phyloP scores from a whole-genome alignment of 1,140 invertebrate genomes.

The Aphelenchoides fujianensis region DNA sequence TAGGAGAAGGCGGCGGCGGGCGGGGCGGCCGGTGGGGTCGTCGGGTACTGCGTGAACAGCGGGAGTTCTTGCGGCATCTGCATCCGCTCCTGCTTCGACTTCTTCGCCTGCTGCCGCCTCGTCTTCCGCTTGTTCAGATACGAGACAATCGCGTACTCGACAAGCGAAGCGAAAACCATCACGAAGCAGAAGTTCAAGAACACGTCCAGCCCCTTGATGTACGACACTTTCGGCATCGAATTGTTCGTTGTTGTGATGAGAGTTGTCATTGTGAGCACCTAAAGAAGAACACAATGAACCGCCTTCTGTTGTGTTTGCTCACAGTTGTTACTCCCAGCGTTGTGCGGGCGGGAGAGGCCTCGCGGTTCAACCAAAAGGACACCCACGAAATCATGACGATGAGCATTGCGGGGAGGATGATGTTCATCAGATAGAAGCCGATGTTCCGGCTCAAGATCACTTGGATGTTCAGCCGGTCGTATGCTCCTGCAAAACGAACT shows the following conservation, averaged over 20 bases:
- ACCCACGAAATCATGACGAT: slow-evolving; percentile 99
- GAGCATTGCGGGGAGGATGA: slow-evolving; percentile 95
- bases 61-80: slow-evolving; percentile 26
- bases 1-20: slow-evolving; percentile 38
- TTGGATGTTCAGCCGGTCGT: slow-evolving; percentile 65
- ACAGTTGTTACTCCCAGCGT: slow-evolving; percentile 62
- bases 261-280: slow-evolving; percentile 61
- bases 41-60: slow-evolving; percentile 52
- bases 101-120: slow-evolving; percentile 41
- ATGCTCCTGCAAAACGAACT: slow-evolving; percentile 41
- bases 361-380: slow-evolving; percentile 66
- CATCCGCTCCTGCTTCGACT: background rate
- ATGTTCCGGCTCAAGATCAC: slow-evolving; percentile 95
- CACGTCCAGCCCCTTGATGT: slow-evolving; percentile 62
- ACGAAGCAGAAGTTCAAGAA: slow-evolving; percentile 63
- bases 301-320: slow-evolving; percentile 30
- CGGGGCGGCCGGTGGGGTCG: slow-evolving; percentile 45
- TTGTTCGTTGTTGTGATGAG: slow-evolving; percentile 63
- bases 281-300: no score
- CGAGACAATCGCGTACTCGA: slow-evolving; percentile 63
- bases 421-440: slow-evolving; percentile 98
- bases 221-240: slow-evolving; percentile 62
- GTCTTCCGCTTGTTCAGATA: slow-evolving; percentile 58
- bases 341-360: slow-evolving; percentile 61
- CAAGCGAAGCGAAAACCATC: slow-evolving; percentile 63